Evolutionary conservation across 2,888 invertebrate species (phyloP).

Genomic region (Zhuqinia jingwanae): DNA sequence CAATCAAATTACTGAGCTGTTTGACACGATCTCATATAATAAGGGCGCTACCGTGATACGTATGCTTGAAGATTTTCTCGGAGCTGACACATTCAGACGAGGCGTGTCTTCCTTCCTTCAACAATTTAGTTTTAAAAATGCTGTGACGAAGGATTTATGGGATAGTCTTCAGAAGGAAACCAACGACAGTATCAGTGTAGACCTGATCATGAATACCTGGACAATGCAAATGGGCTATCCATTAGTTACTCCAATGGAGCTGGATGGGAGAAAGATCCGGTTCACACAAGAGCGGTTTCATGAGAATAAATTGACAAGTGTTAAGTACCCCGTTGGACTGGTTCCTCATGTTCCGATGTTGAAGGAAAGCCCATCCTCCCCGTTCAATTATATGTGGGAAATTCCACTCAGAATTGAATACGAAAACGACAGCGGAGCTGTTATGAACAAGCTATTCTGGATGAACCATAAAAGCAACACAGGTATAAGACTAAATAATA

Average conservation of each 20-base stretch:
- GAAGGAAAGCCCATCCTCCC: conserved; percentile 73
- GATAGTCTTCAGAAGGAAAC: conserved; percentile 84
- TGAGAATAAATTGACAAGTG: conserved; percentile 27
- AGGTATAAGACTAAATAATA: not conserved
- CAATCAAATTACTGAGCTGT: conserved; percentile 94
- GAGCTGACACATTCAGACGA: conserved; percentile 86
- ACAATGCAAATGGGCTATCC: conserved; percentile 91
- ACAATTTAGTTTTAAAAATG: conserved; percentile 87
- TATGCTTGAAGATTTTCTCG: conserved; percentile 93
- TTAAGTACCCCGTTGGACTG: conserved; percentile 12
- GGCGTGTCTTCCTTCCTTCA: conserved; percentile 89
- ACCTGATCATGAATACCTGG: conserved; percentile 92
- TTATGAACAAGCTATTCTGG: conserved; percentile 52
- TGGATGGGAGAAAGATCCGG: conserved; percentile 36
- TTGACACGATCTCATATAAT: conserved; percentile 96
- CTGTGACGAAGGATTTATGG: conserved; percentile 90
- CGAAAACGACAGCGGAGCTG: not conserved
- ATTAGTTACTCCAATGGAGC: conserved; percentile 34
- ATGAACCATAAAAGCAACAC: conserved; percentile 39
- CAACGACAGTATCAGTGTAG: conserved; percentile 81
- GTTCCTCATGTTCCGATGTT: not conserved
- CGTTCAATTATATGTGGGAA: conserved; percentile 88
- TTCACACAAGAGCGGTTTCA: conserved; percentile 63
- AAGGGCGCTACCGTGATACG: conserved; percentile 83
- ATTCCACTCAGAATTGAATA: conserved; percentile 85